Evolutionary conservation across 1,140 invertebrate genomes (phyloP), one percentile per base, ranked within the genome.

Genomic region (Temnothorax nylanderi): DNA sequence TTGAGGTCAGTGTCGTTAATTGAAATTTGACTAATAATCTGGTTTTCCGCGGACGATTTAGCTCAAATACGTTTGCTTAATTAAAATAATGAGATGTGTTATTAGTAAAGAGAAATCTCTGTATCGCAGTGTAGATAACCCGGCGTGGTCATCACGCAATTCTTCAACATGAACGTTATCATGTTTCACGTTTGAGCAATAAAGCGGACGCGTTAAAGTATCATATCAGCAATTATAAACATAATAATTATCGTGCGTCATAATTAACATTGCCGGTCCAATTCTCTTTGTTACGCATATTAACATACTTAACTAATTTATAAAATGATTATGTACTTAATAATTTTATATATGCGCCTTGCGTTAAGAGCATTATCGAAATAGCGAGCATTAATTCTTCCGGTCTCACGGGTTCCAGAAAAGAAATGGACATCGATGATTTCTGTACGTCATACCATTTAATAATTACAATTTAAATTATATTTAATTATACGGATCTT

Each of bases 381-480:
- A 32, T 65, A 11, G 21, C 13, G 54, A 32, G 18, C 18, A 13
- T 26, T 3, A 47, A 56, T 13, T 62, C 16, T 34, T 77, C 44
- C 47, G 26, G 21, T 47, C 21, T 69, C 18, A 10, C 21, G 26
- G 82, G 82, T 62, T 60, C 21, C 3, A 47, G 81, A 51, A 88
- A 69, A 78, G 86, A 56, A 89, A 41, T 58, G 18, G 51, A 49
- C 82, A 64, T 18, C 2, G 56, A 6, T 51, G 81, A 72, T 84
- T 87, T 87, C 91, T 90, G 90, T 91, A 95, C 93, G 94, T 94
- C 94, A 95, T 95, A 95, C 94, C 94, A 95, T 95, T 95, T 95
- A 95, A 95, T 95, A 95, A 95, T 95, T 95, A 95, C 94, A 95
- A 94, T 95, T 95, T 95, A 94, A 95, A 95, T 95, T 95, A 95